Percentiles rank a stretch among this genome's conserved stretches.
Evolutionary conservation across 2,888 invertebrate genomes (phyloP).

Genomic region (Ophioninae sp.): DNA sequence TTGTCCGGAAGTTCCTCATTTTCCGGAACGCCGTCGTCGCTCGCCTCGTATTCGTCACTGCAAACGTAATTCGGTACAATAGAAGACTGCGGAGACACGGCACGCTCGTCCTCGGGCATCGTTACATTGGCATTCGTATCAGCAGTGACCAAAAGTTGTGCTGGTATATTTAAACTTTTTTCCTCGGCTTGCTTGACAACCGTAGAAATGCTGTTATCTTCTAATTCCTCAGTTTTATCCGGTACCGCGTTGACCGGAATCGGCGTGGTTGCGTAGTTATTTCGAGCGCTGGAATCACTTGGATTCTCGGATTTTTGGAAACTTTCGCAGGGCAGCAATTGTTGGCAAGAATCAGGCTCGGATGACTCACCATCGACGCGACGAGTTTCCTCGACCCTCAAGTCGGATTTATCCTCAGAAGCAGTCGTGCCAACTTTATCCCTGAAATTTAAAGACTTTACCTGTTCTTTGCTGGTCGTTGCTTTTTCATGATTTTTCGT

Average conservation of each 20-base stretch:
- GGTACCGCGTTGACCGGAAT: not conserved
- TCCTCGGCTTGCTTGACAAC: slow-evolving; percentile 7
- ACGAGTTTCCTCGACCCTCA: slow-evolving; percentile 8
- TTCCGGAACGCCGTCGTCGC: slow-evolving; percentile 49
- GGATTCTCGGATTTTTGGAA: slow-evolving; percentile 8
- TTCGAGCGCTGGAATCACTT: not conserved
- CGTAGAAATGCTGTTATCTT: slow-evolving; percentile 11
- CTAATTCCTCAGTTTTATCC: not conserved
- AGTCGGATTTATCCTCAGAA: slow-evolving; percentile 52
- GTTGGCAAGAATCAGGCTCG: not conserved
- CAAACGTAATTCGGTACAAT: slow-evolving; percentile 65
- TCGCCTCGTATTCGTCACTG: slow-evolving; percentile 62
- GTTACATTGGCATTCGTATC: slow-evolving; percentile 9
- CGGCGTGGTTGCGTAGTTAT: not conserved
- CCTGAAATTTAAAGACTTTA: slow-evolving; percentile 50
- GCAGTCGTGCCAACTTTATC: slow-evolving; percentile 39
- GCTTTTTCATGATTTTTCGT: not conserved
- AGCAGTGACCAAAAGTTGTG: not conserved
- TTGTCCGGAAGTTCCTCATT: slow-evolving; percentile 32
- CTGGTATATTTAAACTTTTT: not conserved
- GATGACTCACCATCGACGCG: not conserved
- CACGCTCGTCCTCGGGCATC: slow-evolving; percentile 38
- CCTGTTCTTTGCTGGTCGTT: slow-evolving; percentile 3
- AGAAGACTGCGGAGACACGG: slow-evolving; percentile 51
- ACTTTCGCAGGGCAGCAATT: not conserved